These are phyloP conservation scores for Peromyscus leucopus DNA, from an alignment of 2,113 vertebrate genomes.

Conservation along the genomic window DNA sequence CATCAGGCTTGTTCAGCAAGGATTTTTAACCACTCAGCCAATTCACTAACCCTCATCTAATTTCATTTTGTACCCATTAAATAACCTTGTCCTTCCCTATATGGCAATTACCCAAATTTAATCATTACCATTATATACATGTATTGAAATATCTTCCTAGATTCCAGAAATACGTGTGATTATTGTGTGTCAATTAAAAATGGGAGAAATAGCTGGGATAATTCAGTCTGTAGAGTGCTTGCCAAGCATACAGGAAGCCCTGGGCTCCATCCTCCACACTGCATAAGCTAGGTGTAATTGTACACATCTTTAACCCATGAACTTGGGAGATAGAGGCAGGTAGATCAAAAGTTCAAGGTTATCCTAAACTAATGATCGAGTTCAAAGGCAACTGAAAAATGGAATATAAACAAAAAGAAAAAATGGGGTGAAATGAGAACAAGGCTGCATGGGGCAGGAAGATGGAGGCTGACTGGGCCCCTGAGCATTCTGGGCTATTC, in stretches of 20 bases:
- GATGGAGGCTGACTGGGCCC: background rate
- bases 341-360: background rate
- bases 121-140: background rate
- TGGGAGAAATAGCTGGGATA: too few relatives aligned
- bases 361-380: background rate
- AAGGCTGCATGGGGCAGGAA: background rate
- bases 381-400: background rate
- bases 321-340: background rate
- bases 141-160: background rate
- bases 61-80: background rate
- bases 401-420: background rate
- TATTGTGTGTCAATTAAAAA: background rate
- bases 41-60: background rate
- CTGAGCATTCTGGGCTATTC: background rate
- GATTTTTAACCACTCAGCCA: too few relatives aligned
- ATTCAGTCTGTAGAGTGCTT: background rate
- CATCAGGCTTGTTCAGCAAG: background rate
- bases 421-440: background rate
- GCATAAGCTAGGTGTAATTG: background rate
- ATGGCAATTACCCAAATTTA: background rate
- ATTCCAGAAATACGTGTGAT: background rate
- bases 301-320: background rate
- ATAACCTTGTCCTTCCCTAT: background rate
- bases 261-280: background rate
- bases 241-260: background rate